Conservation (phyloP, 2,888 invertebrate species). For the Boloria selene region DNA sequence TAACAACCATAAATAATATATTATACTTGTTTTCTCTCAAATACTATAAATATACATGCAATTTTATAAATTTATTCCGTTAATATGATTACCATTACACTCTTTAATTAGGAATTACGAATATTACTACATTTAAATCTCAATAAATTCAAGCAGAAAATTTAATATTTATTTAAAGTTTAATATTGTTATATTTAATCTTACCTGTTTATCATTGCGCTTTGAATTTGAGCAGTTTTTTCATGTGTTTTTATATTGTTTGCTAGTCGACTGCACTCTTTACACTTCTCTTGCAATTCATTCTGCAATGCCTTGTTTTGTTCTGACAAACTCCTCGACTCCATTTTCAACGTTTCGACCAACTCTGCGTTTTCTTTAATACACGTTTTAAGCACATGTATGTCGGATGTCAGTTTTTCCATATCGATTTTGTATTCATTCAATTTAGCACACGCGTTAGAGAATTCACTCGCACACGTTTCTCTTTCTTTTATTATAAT, state of each 20-base stretch:
- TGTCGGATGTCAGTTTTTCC: constrained; percentile 63
- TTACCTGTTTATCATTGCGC: constrained; percentile 69
- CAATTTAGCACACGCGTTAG: constrained; percentile 60
- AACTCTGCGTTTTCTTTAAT: constrained; percentile 57
- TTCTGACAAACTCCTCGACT: constrained; percentile 58
- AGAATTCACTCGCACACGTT: constrained; percentile 54
- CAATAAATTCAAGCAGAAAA: too few relatives aligned
- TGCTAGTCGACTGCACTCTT: constrained; percentile 58
- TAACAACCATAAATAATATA: too few relatives aligned
- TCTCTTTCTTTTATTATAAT: constrained; percentile 61
- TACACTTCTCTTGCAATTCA: constrained; percentile 62
- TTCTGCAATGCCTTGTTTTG: constrained; percentile 58
- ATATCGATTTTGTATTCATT: constrained; percentile 60
- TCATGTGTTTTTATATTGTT: constrained; percentile 72
- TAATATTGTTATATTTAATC: not conserved
- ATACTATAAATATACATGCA: too few relatives aligned
- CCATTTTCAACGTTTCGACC: constrained; percentile 60
- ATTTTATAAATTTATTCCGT: too few relatives aligned
- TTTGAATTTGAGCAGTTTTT: constrained; percentile 70
- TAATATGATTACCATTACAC: too few relatives aligned
- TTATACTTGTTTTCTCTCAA: too few relatives aligned
- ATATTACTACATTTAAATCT: too few relatives aligned
- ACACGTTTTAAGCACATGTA: constrained; percentile 59
- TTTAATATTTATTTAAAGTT: not conserved
- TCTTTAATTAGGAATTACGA: too few relatives aligned